Evolutionary conservation across 2,888 invertebrate species (phyloP), one percentile per base, ranked within the genome.

Genomic region (Aleiodes alternator): DNA sequence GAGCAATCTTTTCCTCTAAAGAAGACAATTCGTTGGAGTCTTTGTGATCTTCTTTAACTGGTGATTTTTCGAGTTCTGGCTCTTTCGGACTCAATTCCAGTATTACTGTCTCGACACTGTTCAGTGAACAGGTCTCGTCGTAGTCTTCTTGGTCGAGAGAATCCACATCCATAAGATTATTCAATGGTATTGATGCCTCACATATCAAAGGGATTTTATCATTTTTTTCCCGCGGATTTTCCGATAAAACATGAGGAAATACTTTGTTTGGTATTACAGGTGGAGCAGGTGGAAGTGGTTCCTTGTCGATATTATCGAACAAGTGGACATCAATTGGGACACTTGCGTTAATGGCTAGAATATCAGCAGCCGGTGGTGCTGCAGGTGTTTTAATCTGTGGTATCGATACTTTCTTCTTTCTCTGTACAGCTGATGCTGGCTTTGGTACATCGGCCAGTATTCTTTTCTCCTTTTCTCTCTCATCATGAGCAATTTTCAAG

Each of bases 351-450:
- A 64, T 14, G 7, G 43, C 9, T 14, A 16, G 9, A 9, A 23
- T 12, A 38, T 64, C 48, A 16, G n/a, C 29, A 3, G 11, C 16
- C 16, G 64, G 16, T 43, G 64, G 16, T 9, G 12, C 16, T 16
- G 64, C 16, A 43, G 14, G 16, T 4, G 6, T 5, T 7, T 4
- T 16, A 1, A 23, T 23, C 16, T 43, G 64, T 7, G 43, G 64
- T 16, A 48, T 5, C 4, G 48, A 48, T 9, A 8, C 16, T 4
- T 12, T 23, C 6, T 43, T 48, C 23, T 64, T 11, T 16, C 16
- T 64, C 9, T 64, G 8, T 9, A 64, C 43, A 43, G 43, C 64
- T 11, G 64, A 43, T 38, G 64, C 48, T 9, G 64, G 64, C 12
- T 64, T 43, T 1, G 43, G 64, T 16, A 48, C 14, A 16, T 43